Evolutionary conservation across 2,888 invertebrate genomes (phyloP).

Genomic region (Zele albiditarsus): DNA sequence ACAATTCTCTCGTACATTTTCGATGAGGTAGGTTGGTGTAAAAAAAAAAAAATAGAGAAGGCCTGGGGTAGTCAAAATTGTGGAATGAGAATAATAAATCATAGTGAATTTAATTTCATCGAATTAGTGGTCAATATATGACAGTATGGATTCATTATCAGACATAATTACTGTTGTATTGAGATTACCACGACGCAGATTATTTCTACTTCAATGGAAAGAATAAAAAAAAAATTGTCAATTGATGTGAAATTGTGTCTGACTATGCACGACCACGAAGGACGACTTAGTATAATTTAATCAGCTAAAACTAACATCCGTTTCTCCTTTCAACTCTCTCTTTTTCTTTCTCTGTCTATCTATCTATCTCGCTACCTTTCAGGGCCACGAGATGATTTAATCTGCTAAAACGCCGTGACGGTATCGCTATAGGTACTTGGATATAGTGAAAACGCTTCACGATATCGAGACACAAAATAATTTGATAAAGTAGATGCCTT

Average conservation of each 20-base stretch:
- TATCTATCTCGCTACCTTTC: constrained; percentile 48
- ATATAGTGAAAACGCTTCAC: constrained; percentile 43
- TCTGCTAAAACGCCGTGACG: constrained; percentile 68
- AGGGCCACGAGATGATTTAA: constrained; percentile 68
- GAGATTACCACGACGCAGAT: too few relatives aligned
- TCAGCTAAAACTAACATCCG: constrained; percentile 73
- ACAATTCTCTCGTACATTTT: constrained; percentile 2
- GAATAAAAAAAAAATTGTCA: background rate
- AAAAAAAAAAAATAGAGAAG: background rate
- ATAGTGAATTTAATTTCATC: background rate
- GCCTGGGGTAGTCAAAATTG: background rate
- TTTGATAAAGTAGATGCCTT: constrained; percentile 60
- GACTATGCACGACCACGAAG: constrained; percentile 65
- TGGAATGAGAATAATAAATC: constrained; percentile 31
- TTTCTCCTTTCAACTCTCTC: constrained; percentile 56
- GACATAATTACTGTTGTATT: too few relatives aligned
- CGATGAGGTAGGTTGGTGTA: background rate
- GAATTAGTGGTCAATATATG: background rate
- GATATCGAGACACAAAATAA: constrained; percentile 63
- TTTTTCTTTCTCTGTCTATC: constrained; percentile 43
- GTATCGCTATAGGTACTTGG: constrained; percentile 45
- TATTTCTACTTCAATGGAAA: too few relatives aligned
- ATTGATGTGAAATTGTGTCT: constrained; percentile 65
- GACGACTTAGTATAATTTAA: constrained; percentile 69
- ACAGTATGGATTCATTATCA: too few relatives aligned